Evolutionary conservation across 1,140 invertebrate species (phyloP).

Genomic region (Drosophila littoralis): DNA sequence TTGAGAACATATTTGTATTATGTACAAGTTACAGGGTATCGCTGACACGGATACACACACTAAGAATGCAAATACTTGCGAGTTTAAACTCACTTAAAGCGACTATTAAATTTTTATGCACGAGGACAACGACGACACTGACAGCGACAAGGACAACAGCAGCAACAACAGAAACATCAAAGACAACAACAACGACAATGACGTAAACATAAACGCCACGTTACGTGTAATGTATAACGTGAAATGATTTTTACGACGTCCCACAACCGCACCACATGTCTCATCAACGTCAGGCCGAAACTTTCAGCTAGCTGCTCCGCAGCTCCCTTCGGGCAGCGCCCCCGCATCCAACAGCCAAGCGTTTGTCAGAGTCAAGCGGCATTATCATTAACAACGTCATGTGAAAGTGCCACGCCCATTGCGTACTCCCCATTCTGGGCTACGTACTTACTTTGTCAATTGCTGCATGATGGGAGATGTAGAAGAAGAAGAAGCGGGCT

Average conservation of each 20-base stretch:
- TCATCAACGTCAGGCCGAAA: conserved; percentile 69
- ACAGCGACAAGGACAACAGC: conserved; percentile 22
- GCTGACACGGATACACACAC: too few species aligned
- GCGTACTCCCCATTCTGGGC: not conserved
- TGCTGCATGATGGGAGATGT: conserved; percentile 43
- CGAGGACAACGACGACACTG: conserved; percentile 38
- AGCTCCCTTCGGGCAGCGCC: not conserved
- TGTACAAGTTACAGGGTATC: too few species aligned
- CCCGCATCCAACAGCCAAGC: conserved; percentile 9
- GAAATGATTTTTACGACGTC: conserved; percentile 76
- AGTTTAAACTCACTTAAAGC: conserved; percentile 64
- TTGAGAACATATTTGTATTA: too few species aligned
- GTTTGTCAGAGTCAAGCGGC: conserved; percentile 40
- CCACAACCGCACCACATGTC: conserved; percentile 69
- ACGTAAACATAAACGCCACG: conserved; percentile 76
- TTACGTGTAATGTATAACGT: conserved; percentile 74
- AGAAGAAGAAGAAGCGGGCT: not conserved
- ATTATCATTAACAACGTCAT: conserved; percentile 77
- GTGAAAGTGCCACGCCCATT: conserved; percentile 41
- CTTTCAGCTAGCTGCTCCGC: conserved; percentile 4
- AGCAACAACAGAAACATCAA: conserved; percentile 17
- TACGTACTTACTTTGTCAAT: conserved; percentile 62
- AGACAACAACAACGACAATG: conserved; percentile 23
- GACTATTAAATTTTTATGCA: conserved; percentile 74
- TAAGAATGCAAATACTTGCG: too few species aligned